Percentiles rank a stretch among this genome's conserved stretches.
Evolutionary conservation across 2,113 vertebrate genomes (phyloP).

Genomic region (Astur gentilis): DNA sequence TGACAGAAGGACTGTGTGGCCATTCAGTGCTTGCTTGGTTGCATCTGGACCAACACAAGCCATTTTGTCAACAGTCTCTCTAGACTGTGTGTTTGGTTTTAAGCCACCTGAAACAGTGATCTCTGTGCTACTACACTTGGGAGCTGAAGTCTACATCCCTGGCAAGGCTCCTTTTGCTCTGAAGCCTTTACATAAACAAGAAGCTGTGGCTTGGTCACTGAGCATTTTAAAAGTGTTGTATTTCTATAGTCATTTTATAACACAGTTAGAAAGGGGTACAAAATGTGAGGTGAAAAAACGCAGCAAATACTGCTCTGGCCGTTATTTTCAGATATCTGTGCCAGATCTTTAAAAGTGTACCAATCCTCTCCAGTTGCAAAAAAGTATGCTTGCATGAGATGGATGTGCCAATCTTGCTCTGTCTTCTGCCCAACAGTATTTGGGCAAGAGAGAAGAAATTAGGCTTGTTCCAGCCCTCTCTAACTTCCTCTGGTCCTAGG

Average conservation of each 20-base stretch:
- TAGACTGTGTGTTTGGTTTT: neutral
- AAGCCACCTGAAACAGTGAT: neutral
- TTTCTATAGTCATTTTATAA: neutral
- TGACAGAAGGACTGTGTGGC: neutral
- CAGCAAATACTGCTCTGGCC: neutral
- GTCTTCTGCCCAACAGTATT: neutral
- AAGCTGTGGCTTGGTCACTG: neutral
- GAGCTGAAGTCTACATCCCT: neutral
- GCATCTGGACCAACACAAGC: neutral
- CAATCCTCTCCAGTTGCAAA: neutral
- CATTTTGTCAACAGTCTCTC: neutral
- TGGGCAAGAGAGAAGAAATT: neutral
- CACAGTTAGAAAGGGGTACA: neutral
- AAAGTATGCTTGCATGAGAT: neutral
- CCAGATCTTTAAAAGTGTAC: neutral
- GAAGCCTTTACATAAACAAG: neutral
- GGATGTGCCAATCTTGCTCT: neutral
- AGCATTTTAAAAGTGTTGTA: neutral
- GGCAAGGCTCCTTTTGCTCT: neutral
- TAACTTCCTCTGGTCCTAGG: neutral
- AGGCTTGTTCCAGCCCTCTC: neutral
- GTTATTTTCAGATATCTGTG: neutral
- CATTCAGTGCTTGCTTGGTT: neutral
- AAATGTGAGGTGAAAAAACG: neutral
- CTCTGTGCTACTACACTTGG: neutral